A percentile compares a stretch with the other conserved stretches of the same genome.
These are phyloP conservation scores for Raja brachyura DNA, from an alignment of 2,113 vertebrate genomes.

Conservation along the genomic window DNA sequence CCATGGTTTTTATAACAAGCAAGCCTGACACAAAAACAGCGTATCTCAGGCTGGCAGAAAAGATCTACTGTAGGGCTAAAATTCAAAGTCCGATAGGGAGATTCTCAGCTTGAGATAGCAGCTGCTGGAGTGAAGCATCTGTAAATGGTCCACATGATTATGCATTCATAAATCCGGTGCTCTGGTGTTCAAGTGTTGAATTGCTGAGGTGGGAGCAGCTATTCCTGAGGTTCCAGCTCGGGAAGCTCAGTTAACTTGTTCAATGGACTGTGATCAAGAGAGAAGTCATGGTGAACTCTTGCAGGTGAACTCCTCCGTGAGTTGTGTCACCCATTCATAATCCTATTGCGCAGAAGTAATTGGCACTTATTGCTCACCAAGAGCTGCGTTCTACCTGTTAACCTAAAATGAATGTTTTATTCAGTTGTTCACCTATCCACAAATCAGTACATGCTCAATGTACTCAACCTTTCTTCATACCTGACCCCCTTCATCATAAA, in stretches of 20 bases:
- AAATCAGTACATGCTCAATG: too few species aligned
- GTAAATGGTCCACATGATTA: not conserved
- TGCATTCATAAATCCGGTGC: not conserved
- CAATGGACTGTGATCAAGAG: not conserved
- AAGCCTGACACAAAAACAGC: not conserved
- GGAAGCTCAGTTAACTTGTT: not conserved
- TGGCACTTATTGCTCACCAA: not conserved
- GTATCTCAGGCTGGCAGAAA: not conserved
- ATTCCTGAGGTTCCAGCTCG: not conserved
- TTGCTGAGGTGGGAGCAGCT: not conserved
- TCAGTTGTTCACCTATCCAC: too few species aligned
- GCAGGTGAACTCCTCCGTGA: not conserved
- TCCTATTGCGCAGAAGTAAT: not conserved
- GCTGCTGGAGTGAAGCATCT: not conserved
- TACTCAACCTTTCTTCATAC: too few species aligned
- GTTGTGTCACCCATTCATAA: not conserved
- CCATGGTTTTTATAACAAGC: not conserved
- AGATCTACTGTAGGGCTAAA: not conserved
- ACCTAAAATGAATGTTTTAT: too few species aligned
- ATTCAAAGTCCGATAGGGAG: not conserved
- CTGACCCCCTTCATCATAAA: too few species aligned
- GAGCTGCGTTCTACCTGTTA: too few species aligned
- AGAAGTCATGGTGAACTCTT: not conserved
- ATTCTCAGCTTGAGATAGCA: not conserved
- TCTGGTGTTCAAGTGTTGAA: not conserved